Conservation (phyloP, 1,140 invertebrate genomes). For the Chelonus insularis region DNA sequence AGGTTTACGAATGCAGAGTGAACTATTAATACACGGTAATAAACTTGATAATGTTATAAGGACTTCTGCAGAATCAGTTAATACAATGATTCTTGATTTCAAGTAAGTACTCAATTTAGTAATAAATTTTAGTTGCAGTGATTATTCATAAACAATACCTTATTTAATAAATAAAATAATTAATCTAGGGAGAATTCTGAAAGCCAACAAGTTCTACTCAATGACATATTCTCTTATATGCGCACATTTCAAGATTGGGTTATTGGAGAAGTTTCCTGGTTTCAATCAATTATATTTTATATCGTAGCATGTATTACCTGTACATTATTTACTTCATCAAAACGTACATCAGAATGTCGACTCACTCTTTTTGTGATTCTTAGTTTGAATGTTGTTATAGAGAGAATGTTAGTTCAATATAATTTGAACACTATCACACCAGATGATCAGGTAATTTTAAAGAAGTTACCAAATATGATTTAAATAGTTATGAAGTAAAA, state of each 20-base stretch:
- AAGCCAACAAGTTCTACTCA: slow-evolving; percentile 62
- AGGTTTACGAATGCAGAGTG: slow-evolving; percentile 46
- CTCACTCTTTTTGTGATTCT: slow-evolving; percentile 62
- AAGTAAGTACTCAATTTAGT: too few species aligned
- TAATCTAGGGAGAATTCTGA: slow-evolving; percentile 58
- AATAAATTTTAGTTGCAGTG: too few species aligned
- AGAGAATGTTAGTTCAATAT: slow-evolving; percentile 50
- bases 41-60: slow-evolving; percentile 44
- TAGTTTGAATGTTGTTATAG: slow-evolving; percentile 52
- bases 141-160: too few species aligned
- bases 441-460: slow-evolving; percentile 40
- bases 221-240: slow-evolving; percentile 65
- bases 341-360: slow-evolving; percentile 58
- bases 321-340: slow-evolving; percentile 62
- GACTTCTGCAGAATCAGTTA: slow-evolving; percentile 53
- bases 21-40: slow-evolving; percentile 46
- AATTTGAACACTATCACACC: slow-evolving; percentile 35
- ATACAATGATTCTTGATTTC: slow-evolving; percentile 61
- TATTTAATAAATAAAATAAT: too few species aligned
- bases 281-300: slow-evolving; percentile 66
- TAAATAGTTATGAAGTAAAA: too few species aligned
- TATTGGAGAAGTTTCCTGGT: slow-evolving; percentile 63
- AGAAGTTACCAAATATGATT: not conserved
- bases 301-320: slow-evolving; percentile 56
- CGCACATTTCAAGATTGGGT: slow-evolving; percentile 62